Percentiles rank a stretch among this genome's conserved stretches.
phyloP scores from a whole-genome alignment of 53 echinoderm and acorn worm genomes.

The Pentamera pediparva region DNA sequence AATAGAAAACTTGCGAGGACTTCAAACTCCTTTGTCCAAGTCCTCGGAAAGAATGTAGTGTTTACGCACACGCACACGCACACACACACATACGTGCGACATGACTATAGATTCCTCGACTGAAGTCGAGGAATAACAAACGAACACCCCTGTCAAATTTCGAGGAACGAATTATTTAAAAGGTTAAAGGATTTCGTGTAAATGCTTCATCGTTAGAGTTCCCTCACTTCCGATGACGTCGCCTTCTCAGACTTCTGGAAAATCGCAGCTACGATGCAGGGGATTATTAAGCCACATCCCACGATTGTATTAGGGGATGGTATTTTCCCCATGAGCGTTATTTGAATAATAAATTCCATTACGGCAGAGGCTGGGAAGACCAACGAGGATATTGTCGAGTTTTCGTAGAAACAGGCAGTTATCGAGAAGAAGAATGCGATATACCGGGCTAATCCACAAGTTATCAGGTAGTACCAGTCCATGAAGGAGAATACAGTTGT shows the following conservation, averaged over 20 bases:
- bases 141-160: too few species aligned
- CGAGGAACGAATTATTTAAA: too few species aligned
- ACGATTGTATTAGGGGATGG: constrained; percentile 1
- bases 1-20: too few species aligned
- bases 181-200: too few species aligned
- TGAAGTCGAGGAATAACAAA: too few species aligned
- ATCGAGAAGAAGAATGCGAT: constrained; percentile 10
- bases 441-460: constrained; percentile 9
- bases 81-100: too few species aligned
- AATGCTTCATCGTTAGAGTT: too few species aligned
- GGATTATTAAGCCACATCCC: not conserved
- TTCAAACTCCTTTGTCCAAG: too few species aligned
- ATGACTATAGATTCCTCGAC: too few species aligned
- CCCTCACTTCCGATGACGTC: not conserved
- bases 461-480: not conserved
- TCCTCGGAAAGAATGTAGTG: too few species aligned
- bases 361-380: constrained; percentile 7
- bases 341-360: not conserved
- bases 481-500: not conserved
- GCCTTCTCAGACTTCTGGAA: not conserved
- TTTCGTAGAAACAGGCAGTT: constrained; percentile 2
- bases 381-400: constrained; percentile 1
- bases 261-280: constrained; percentile 6
- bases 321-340: not conserved
- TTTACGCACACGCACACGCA: too few species aligned